A percentile compares a stretch with the other conserved stretches of the same genome.
phyloP scores from a whole-genome alignment of 2,797 vertebrate species.

The Sphaeramia orbicularis region DNA sequence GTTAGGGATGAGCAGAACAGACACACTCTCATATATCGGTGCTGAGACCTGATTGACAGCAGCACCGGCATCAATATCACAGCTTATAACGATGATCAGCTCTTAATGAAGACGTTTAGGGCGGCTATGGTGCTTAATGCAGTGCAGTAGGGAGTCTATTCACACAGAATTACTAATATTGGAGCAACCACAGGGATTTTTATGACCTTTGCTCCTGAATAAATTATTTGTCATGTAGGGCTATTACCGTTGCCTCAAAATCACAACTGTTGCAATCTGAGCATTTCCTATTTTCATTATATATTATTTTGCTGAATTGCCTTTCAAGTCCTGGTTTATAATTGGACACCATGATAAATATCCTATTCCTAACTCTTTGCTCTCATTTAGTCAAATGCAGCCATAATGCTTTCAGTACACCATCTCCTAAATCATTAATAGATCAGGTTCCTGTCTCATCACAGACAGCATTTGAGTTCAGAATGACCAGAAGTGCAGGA shows the following conservation, averaged over 20 bases:
- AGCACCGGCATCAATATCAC: constrained; percentile 53
- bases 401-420: constrained; percentile 36
- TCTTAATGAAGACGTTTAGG: constrained; percentile 62
- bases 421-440: constrained; percentile 58
- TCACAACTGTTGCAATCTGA: constrained; percentile 50
- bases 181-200: constrained; percentile 22
- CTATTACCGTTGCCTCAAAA: constrained; percentile 51
- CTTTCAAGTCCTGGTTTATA: constrained; percentile 59
- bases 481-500: constrained; percentile 6
- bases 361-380: constrained; percentile 29
- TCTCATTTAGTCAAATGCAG: constrained; percentile 17
- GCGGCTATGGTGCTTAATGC: constrained; percentile 22
- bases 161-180: constrained; percentile 31
- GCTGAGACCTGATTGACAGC: constrained; percentile 61
- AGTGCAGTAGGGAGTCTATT: constrained; percentile 35
- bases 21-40: constrained; percentile 27
- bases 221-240: constrained; percentile 56
- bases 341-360: constrained; percentile 53
- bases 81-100: constrained; percentile 63
- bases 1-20: constrained; percentile 56
- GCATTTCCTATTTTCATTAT: constrained; percentile 59
- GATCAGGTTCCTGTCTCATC: constrained; percentile 55
- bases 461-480: constrained; percentile 29
- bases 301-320: constrained; percentile 65
- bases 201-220: constrained; percentile 42